Conservation (phyloP, 2,113 vertebrate genomes). For the Leptobrachium ailaonicum region DNA sequence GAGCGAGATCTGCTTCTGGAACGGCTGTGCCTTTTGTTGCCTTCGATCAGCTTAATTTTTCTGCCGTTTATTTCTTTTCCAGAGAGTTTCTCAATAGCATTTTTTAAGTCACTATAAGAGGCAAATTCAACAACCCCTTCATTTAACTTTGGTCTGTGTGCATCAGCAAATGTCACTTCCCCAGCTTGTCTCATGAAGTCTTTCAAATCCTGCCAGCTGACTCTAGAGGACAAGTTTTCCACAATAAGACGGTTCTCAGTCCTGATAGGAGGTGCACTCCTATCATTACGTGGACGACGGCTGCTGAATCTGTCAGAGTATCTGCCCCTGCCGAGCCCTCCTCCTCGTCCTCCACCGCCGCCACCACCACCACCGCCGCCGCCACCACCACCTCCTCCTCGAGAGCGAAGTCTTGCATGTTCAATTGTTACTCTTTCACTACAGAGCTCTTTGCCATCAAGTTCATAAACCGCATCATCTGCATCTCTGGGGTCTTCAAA, state of each 20-base stretch:
- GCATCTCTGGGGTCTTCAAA: slow-evolving; percentile 95
- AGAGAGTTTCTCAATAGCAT: slow-evolving; percentile 93
- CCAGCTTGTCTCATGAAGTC: slow-evolving; percentile 99
- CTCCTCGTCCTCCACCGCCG: slow-evolving; percentile 66
- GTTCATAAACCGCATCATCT: slow-evolving; percentile 92
- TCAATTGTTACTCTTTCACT: slow-evolving; percentile 96
- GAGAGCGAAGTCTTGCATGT: slow-evolving; percentile 87
- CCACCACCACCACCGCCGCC: slow-evolving; percentile 58
- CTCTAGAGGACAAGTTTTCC: slow-evolving; percentile 91
- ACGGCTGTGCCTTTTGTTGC: slow-evolving; percentile 88
- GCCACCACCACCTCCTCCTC: slow-evolving; percentile 61
- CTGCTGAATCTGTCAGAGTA: slow-evolving; percentile 89
- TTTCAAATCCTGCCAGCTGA: slow-evolving; percentile 99
- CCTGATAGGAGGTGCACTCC: slow-evolving; percentile 90
- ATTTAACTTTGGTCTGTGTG: slow-evolving; percentile 92
- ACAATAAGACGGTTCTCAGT: slow-evolving; percentile 95
- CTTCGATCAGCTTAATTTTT: slow-evolving; percentile 96
- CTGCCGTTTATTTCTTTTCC: slow-evolving; percentile 97
- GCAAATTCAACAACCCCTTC: slow-evolving; percentile 98
- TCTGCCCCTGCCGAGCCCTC: slow-evolving; percentile 66
- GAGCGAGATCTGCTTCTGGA: slow-evolving; percentile 89
- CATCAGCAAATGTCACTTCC: slow-evolving; percentile 96
- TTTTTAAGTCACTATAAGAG: slow-evolving; percentile 93
- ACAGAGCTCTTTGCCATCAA: slow-evolving; percentile 94
- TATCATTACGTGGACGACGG: slow-evolving; percentile 85